Evolutionary conservation across 2,888 invertebrate species (phyloP), one percentile per base, ranked within the genome.

Genomic region (Drosophila borborema): DNA sequence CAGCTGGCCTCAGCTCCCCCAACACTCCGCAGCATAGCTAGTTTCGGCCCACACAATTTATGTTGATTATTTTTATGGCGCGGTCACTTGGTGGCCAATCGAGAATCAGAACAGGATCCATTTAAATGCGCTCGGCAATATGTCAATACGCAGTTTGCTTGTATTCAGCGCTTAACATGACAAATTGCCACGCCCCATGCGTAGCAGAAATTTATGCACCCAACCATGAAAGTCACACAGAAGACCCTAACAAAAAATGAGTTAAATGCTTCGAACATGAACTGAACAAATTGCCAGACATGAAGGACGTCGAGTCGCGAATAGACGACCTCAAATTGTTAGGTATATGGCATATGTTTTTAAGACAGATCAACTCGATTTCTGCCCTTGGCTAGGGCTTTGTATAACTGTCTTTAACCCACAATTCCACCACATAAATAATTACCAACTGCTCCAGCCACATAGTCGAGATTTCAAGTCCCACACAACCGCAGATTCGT

Each of bases 21-120:
- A 9, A 9, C 23, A 3, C 5, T 5, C 20, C 5, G 2, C 40
- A 3, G 53, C 28, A 31, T 31, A 41, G 31, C 55, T 56, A 56
- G 55, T 56, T 56, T 56, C 41, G 55, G 14, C 40, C 64, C 51
- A 38, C 70, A 82, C 74, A 85, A 89, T 88, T 86, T 88, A 88
- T 88, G 86, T 87, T 89, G 89, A 89, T 87, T 85, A 88, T 88
- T 88, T 86, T 89, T 89, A 87, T 88, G 84, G 82, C 74, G 83
- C 88, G 86, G 85, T 85, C 85, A 85, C 80, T 84, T 84, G 84
- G 82, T 70, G 84, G 86, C 81, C 83, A 77, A 81, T 74, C 80
- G 84, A 75, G 80, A 68, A 80, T 80, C 82, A 66, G 71, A 74
- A 74, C 82, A 82, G 81, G 81, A 85, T 71, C 71, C 82, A 86